Evolutionary conservation across 2,888 invertebrate species (phyloP), one percentile per base, ranked within the genome.

Genomic region (Aelia acuminata): DNA sequence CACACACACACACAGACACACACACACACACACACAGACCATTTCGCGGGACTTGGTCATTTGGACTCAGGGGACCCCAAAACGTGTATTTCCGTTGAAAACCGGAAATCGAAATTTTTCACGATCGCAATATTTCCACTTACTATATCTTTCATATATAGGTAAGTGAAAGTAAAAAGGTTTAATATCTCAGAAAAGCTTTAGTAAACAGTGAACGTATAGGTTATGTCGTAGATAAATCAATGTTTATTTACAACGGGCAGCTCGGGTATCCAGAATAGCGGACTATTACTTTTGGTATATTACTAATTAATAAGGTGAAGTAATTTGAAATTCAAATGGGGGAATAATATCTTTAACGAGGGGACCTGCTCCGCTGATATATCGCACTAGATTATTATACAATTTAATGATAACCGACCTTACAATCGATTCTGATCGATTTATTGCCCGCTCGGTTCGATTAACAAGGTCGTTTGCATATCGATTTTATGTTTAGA

Each of bases 381-480:
- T 43, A n/a, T 43, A 47, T 43, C 7, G 43, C 0, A n/a, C 13
- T n/a, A 47, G 63, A 70, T 70, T 70, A 70, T 70, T 70, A 70
- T 70, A 70, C 63, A 80, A 80, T 80, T 80, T 80, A 80, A 80
- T 80, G 39, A 80, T 80, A 43, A 43, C 80, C 43, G 3, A 13
- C 8, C 43, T 47, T n/a, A 80, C 80, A 80, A 80, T 80, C 43
- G 39, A 75, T 75, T 20, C 75, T 75, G 35, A 75, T 35, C 35
- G 43, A 80, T 80, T 80, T 80, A 80, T 80, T 43, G n/a, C 80
- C 10, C 1, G 13, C n/a, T n/a, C 11, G 80, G 22, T 47, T 39
- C 80, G n/a, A 80, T 80, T 80, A 80, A 80, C 43, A 47, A 80
- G 80, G 80, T 47, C 43, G 43, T 80, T 80, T 80, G 80, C 80